phyloP scores from a whole-genome alignment of 2,113 vertebrate genomes.

The Plecturocebus donacophilus region DNA sequence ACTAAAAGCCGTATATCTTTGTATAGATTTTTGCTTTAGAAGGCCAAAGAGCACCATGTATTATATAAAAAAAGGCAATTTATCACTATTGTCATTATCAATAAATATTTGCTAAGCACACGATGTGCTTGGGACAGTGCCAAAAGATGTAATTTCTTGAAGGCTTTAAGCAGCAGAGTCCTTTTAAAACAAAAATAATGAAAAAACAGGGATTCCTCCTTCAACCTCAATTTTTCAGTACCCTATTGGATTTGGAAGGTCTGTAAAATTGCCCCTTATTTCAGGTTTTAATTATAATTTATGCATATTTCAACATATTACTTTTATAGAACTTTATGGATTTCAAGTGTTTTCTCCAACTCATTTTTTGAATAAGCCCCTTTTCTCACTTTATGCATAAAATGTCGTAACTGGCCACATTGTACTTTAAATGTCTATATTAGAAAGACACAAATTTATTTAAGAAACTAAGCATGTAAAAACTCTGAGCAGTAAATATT shows the following conservation, averaged over 20 bases:
- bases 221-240: conserved; percentile 22
- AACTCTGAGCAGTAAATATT: conserved; percentile 49
- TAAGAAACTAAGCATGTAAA: conserved; percentile 45
- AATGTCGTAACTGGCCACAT: not conserved
- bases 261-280: not conserved
- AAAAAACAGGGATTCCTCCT: not conserved
- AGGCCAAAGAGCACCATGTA: not conserved
- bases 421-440: conserved; percentile 37
- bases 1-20: conserved; percentile 43
- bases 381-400: conserved; percentile 22
- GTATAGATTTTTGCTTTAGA: conserved; percentile 37
- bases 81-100: conserved; percentile 30
- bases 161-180: not conserved
- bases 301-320: not conserved
- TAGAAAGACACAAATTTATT: conserved; percentile 11
- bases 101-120: conserved; percentile 41
- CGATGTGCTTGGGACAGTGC: not conserved
- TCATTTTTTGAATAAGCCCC: conserved; percentile 14
- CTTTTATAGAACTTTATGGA: not conserved
- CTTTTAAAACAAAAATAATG: not conserved
- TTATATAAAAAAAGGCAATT: conserved; percentile 45
- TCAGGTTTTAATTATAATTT: not conserved
- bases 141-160: not conserved
- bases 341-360: conserved; percentile 25
- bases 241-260: not conserved